Conservation (phyloP, 2,888 invertebrate species). For the Cosmia pyralina region DNA sequence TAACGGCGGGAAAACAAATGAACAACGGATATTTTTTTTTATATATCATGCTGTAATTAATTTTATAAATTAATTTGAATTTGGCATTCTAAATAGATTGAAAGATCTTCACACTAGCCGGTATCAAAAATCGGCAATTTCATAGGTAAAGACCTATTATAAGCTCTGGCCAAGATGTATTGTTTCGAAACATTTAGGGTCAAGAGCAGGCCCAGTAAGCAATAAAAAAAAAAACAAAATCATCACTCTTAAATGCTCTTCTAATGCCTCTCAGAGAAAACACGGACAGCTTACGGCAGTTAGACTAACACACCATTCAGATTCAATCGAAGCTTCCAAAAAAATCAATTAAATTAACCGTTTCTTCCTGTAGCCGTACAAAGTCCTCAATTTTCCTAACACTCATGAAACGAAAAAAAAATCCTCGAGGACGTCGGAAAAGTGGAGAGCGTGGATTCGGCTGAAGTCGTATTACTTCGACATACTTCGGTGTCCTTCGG, state of each 20-base stretch:
- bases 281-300: too few relatives aligned
- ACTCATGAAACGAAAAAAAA: slow-evolving; percentile 55
- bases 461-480: slow-evolving; percentile 24
- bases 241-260: background rate
- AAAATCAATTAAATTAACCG: slow-evolving; percentile 24
- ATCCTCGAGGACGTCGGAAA: slow-evolving; percentile 11
- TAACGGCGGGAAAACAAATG: too few relatives aligned
- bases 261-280: background rate
- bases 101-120: too few relatives aligned
- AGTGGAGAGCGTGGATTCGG: slow-evolving; percentile 50
- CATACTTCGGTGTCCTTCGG: slow-evolving; percentile 33
- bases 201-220: too few relatives aligned
- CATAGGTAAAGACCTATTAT: too few relatives aligned
- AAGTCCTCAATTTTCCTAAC: slow-evolving; percentile 39
- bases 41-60: too few relatives aligned
- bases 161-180: too few relatives aligned
- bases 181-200: too few relatives aligned
- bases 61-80: too few relatives aligned
- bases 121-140: too few relatives aligned
- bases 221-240: background rate
- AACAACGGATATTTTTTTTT: too few relatives aligned
- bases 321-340: slow-evolving; percentile 16
- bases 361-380: background rate
- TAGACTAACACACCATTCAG: background rate
- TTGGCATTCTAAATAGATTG: too few relatives aligned